Percentiles rank a stretch among this genome's conserved stretches.
Conservation (phyloP, 2,888 invertebrate genomes). For the Brenthis ino region DNA sequence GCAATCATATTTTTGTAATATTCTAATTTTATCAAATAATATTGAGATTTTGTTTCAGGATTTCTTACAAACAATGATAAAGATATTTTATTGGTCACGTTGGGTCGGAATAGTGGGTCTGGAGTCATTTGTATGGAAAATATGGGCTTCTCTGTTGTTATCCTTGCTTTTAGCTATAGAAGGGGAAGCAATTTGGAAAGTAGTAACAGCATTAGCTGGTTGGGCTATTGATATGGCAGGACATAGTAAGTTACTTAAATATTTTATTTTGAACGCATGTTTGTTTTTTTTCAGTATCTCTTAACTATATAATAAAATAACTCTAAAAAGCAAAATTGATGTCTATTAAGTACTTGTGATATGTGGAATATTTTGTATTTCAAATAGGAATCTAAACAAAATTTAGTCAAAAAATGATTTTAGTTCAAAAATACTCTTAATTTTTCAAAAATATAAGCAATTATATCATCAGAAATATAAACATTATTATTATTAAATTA, state of each 20-base stretch:
- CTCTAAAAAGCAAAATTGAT: too few species aligned
- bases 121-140: conserved; percentile 45
- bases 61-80: conserved; percentile 53
- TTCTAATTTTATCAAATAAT: neutral
- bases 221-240: conserved; percentile 54
- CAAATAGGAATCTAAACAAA: too few species aligned
- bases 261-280: neutral
- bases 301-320: too few species aligned
- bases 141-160: conserved; percentile 52
- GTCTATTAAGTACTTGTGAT: too few species aligned
- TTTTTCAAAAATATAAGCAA: too few species aligned
- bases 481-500: too few species aligned
- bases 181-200: conserved; percentile 55
- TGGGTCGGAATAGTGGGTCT: conserved; percentile 56
- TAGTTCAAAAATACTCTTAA: too few species aligned
- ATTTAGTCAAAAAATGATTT: too few species aligned
- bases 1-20: too few species aligned
- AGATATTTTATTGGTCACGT: conserved; percentile 51
- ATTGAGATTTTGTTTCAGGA: conserved; percentile 45
- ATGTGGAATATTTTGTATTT: too few species aligned
- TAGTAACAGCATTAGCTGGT: conserved; percentile 59
- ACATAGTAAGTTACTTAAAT: conserved; percentile 51
- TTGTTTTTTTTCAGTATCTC: neutral
- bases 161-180: conserved; percentile 48
- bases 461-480: too few species aligned